Conservation (phyloP, 2,888 invertebrate species). For the Sphaerophoria rueppellii region DNA sequence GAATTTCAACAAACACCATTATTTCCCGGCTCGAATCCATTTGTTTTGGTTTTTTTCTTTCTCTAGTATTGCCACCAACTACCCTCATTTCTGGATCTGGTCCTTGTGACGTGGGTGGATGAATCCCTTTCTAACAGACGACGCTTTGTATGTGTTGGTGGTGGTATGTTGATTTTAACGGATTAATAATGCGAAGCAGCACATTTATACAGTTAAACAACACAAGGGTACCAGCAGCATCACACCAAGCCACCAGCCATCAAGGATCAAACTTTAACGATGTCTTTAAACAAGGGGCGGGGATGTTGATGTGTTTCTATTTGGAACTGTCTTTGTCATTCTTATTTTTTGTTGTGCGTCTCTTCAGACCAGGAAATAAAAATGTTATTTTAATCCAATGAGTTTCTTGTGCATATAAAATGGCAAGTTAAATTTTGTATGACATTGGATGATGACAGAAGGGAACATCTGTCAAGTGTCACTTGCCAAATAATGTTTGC, state of each 20-base stretch:
- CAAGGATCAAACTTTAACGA: slow-evolving; percentile 56
- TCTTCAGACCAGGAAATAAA: neutral
- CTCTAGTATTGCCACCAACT: slow-evolving; percentile 51
- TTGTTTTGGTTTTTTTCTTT: slow-evolving; percentile 60
- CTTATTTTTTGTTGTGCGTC: neutral
- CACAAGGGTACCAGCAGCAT: slow-evolving; percentile 48
- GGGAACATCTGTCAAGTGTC: neutral
- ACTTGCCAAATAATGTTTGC: neutral
- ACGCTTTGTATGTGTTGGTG: slow-evolving; percentile 28
- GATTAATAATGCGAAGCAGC: slow-evolving; percentile 71
- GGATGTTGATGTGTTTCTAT: slow-evolving; percentile 17
- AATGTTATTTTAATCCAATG: neutral
- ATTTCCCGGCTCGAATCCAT: slow-evolving; percentile 69
- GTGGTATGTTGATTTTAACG: slow-evolving; percentile 73
- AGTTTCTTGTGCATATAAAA: slow-evolving; percentile 1
- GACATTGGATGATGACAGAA: neutral
- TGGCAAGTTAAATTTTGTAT: neutral
- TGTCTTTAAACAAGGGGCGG: neutral
- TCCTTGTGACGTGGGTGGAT: slow-evolving; percentile 1
- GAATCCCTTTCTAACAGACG: slow-evolving; percentile 32
- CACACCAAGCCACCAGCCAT: slow-evolving; percentile 28
- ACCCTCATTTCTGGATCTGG: slow-evolving; percentile 21
- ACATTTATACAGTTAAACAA: slow-evolving; percentile 43
- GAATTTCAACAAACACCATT: slow-evolving; percentile 58
- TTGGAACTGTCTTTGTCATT: slow-evolving; percentile 2